Evolutionary conservation across 1,140 invertebrate species (phyloP), one percentile per base, ranked within the genome.

Genomic region (Monochamus saltuarius): DNA sequence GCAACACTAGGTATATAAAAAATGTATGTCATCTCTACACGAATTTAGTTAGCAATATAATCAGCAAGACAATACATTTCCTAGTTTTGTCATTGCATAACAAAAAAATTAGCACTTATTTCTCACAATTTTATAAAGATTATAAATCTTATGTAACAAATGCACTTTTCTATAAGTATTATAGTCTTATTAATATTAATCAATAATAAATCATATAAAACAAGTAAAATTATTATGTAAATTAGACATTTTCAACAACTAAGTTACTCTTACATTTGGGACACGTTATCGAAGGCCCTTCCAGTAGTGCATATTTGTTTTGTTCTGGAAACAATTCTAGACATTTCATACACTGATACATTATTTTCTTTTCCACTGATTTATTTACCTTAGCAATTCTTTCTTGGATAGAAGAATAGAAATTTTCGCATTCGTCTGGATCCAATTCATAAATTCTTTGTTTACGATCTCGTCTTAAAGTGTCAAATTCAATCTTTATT

Each of bases 341-440:
- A 60, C 86, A 87, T 72, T 84, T 86, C 64, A 87, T 81, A 67
- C 86, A 87, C 59, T 80, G 80, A 64, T 82, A 87, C 8, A 82
- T 71, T n/a, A 67, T 73, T 57, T 80, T 77, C 49, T 81, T 81
- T 72, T 79, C 78, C 74, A 82, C 72, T 73, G 66, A 71, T 46
- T 85, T 78, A 49, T 81, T 75, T 57, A 81, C 77, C 39, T 75
- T 72, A 6, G 78, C 80, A 6, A 68, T 67, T 40, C 60, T 54
- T 13, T 66, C 56, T 46, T 46, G 42, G n/a, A 66, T 34, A 17
- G 47, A 58, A 68, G 73, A 80, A 74, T 65, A 55, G 49, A 70
- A 69, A 70, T 83, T 82, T 69, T 83, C 81, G 22, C 82, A 83
- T 57, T 84, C 79, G 13, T 80, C 72, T 34, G 73, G 73, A 54